Percentiles rank a stretch among this genome's conserved stretches.
phyloP scores from a whole-genome alignment of 1,140 invertebrate genomes.

The Trichomalopsis sarcophagae region DNA sequence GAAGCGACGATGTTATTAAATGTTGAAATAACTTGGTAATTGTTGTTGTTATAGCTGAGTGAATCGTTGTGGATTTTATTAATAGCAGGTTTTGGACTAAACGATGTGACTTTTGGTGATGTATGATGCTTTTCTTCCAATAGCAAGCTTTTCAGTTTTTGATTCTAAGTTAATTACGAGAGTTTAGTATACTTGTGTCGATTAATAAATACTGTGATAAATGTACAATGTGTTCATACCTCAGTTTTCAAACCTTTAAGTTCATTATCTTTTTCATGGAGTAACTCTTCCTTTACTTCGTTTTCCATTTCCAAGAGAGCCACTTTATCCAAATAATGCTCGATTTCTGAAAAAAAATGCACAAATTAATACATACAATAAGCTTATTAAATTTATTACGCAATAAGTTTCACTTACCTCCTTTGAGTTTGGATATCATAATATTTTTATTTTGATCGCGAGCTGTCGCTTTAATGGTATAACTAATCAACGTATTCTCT shows the following conservation, averaged over 20 bases:
- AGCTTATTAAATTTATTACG: background rate
- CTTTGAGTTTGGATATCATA: slow-evolving; percentile 36
- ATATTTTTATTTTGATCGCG: slow-evolving; percentile 33
- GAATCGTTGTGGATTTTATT: background rate
- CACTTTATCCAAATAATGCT: background rate
- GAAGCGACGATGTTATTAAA: background rate
- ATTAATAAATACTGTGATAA: too few species aligned
- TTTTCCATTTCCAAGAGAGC: slow-evolving; percentile 16
- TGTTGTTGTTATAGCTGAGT: background rate
- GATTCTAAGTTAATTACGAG: background rate
- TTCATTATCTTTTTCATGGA: background rate
- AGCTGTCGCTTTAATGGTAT: slow-evolving; percentile 18
- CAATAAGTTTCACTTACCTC: background rate
- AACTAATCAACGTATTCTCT: slow-evolving; percentile 32
- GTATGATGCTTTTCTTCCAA: too few species aligned
- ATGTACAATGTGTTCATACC: too few species aligned
- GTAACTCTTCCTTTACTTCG: slow-evolving; percentile 25
- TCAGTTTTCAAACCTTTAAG: background rate
- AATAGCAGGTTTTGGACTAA: background rate
- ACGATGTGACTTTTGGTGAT: too few species aligned
- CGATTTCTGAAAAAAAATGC: background rate
- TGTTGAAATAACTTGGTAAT: background rate
- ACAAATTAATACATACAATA: background rate
- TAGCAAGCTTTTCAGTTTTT: background rate
- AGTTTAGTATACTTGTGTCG: too few species aligned